Conservation (phyloP, 2,113 vertebrate genomes). For the Gallinago jamesoni region DNA sequence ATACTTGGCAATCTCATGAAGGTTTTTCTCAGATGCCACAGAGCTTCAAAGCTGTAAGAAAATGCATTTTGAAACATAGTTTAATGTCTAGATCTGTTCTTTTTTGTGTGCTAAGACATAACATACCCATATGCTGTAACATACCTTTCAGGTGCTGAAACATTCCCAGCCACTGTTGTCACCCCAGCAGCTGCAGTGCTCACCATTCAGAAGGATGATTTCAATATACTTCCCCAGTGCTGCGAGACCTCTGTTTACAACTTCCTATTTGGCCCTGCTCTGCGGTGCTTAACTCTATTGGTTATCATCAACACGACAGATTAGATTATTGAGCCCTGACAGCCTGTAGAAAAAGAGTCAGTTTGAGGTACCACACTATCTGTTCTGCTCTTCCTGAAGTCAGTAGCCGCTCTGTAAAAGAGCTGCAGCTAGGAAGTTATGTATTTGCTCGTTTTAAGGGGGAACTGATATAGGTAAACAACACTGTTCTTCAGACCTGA, state of each 20-base stretch:
- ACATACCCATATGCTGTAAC: neutral
- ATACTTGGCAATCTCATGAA: neutral
- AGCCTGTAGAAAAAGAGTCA: neutral
- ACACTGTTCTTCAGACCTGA: fast-evolving
- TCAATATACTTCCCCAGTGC: neutral
- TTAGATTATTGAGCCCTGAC: neutral
- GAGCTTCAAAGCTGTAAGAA: neutral
- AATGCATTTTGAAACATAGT: neutral
- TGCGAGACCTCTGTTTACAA: neutral
- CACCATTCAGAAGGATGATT: neutral
- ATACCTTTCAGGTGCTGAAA: neutral
- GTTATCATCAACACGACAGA: neutral
- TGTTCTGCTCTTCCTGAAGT: neutral
- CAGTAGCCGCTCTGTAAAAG: neutral
- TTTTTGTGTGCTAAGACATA: neutral
- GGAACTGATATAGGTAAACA: neutral
- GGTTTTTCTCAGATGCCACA: neutral
- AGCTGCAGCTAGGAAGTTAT: neutral
- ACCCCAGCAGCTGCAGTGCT: neutral
- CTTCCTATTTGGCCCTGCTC: neutral
- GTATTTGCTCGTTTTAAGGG: neutral
- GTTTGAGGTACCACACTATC: neutral
- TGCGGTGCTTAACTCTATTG: neutral
- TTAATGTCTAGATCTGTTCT: neutral
- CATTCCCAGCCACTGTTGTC: neutral